phyloP scores from a whole-genome alignment of 2,888 invertebrate genomes.

The Antheraea assamensis region DNA sequence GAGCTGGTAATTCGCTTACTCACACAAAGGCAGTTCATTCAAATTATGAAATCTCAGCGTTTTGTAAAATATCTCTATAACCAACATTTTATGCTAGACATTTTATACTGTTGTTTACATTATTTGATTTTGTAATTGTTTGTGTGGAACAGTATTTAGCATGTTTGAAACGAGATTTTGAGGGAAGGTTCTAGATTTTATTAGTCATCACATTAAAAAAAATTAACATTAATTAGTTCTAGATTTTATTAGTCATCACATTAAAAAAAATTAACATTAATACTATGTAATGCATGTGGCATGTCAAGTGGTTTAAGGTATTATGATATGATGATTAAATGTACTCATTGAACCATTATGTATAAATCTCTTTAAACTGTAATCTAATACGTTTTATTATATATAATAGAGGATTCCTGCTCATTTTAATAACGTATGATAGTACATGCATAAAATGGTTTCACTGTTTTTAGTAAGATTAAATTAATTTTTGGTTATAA shows the following conservation, averaged over 20 bases:
- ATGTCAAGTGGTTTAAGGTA: neutral
- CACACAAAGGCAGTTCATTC: constrained; percentile 4
- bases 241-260: constrained; percentile 47
- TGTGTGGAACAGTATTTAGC: neutral
- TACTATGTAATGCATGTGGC: neutral
- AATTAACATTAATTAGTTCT: constrained; percentile 27
- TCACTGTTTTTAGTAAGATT: neutral
- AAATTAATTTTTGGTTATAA: neutral
- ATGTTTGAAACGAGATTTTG: constrained; percentile 26
- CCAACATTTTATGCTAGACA: neutral
- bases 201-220: constrained; percentile 30
- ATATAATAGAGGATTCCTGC: neutral
- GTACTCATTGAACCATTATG: neutral
- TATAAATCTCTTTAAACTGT: neutral
- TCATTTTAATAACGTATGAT: neutral
- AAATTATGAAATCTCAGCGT: neutral
- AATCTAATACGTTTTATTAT: neutral
- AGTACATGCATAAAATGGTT: neutral
- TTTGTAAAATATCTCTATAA: neutral
- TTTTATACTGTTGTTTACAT: neutral
- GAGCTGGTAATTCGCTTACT: neutral
- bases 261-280: neutral
- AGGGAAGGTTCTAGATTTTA: constrained; percentile 67
- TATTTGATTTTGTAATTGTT: neutral
- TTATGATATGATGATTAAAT: neutral